These are phyloP conservation scores for Drosophila nikananu DNA, from an alignment of 1,140 invertebrate species.

Conservation along the genomic window DNA sequence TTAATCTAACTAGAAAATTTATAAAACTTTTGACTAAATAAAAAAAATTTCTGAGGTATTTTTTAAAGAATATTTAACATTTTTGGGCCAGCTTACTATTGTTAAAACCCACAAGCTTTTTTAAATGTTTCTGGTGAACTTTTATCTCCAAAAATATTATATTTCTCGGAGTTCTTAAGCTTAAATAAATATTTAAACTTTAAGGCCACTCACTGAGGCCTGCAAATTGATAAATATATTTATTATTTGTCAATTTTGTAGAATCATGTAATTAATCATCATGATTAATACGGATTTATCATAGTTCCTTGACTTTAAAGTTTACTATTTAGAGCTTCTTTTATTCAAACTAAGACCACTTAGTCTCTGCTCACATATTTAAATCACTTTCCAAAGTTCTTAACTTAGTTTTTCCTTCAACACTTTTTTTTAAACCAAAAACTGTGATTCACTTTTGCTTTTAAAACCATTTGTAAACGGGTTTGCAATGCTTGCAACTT, in stretches of 20 bases:
- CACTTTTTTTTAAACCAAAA: not conserved
- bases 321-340: too few relatives aligned
- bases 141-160: not conserved
- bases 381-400: not conserved
- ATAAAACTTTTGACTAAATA: too few relatives aligned
- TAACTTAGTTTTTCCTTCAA: not conserved
- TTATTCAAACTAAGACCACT: too few relatives aligned
- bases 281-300: not conserved
- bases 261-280: not conserved
- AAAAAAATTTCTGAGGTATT: not conserved
- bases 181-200: not conserved
- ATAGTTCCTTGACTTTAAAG: not conserved
- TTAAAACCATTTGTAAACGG: conserved; percentile 5
- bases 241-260: not conserved
- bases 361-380: not conserved
- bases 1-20: not conserved
- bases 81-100: not conserved
- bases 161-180: not conserved
- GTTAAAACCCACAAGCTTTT: not conserved
- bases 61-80: not conserved
- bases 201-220: not conserved
- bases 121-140: not conserved
- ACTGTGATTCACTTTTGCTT: conserved; percentile 12
- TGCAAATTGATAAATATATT: too few relatives aligned
- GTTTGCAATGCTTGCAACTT: not conserved